Evolutionary conservation across 2,113 vertebrate genomes (phyloP), one percentile per base, ranked within the genome.

Genomic region (Labeo catla): DNA sequence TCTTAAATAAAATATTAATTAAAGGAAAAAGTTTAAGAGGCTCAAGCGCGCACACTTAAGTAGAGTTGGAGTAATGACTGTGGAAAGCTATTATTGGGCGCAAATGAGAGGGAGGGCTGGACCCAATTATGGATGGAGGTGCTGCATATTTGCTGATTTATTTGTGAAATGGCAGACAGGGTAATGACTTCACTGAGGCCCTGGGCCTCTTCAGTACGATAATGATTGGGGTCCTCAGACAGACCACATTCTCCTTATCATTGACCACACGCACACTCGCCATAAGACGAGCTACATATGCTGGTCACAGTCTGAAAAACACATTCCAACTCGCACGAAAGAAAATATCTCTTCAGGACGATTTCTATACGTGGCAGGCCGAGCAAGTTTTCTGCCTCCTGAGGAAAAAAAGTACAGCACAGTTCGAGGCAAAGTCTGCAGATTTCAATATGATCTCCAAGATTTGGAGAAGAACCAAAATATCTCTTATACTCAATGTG

Each of bases 81-180:
- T 84, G 43, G 63, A 85, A 85, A 66, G 72, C 86, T 82, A 83
- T 87, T 89, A 89, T 84, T 87, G 79, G 74, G 85, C 80, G 50
- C 63, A 28, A 86, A 81, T 52, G 85, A 88, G 81, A 80, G 72
- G 86, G 76, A 85, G 83, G 88, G 81, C 83, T 70, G 84, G 77
- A 49, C 36, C 78, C 78, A 81, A 81, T 86, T 84, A 81, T 23
- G 50, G 54, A 88, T n/a, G 68, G 34, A 39, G 70, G 65, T 83
- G 86, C 45, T 4, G 80, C 54, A 80, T 86, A 84, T 85, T 83
- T 70, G 81, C 63, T 86, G 81, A 88, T 88, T 89, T 88, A 83
- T 89, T 84, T 87, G 87, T 84, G 68, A 83, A 83, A 57, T 78
- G 76, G 81, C 90, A 89, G 86, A 87, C 83, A 86, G 87, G 81